Evolutionary conservation across 35 echinoderm and acorn worm species (phyloP), one percentile per base, ranked within the genome.

Genomic region (Apostichopus japonicus): DNA sequence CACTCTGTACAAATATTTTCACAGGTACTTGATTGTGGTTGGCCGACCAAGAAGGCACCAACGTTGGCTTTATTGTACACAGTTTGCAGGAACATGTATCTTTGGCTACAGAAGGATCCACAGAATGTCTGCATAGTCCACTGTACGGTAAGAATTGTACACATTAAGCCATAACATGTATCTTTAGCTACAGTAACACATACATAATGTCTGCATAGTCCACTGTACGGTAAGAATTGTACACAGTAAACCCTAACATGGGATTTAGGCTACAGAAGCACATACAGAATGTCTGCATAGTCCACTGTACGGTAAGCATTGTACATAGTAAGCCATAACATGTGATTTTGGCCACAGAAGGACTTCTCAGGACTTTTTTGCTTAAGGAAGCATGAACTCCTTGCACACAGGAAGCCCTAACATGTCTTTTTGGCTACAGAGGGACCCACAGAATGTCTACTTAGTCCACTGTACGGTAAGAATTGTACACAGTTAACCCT

Each of bases 71-170:
- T 96, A 6, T 82, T 99, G 8, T 99, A 96, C 92, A 91, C 92
- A 53, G 90, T 96, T 19, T 99, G 97, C 96, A 77, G 97, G 51
- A 99, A 99, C 81, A 95, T 99, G 95, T 99, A 99, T 80, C 93
- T 99, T 6, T 99, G 97, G 97, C 80, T 99, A 72, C 97, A 99
- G 93, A 96, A 94, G 70, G 97, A 99, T 22, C 97, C 97, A 5
- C 96, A 96, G 88, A 99, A 99, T 77, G 93, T 99, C 8, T 96
- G 95, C 87, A 92, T 94, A 5, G 55, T 99, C 17, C 97, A 99
- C 72, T 99, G 97, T 72, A 88, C 88, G 88, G 97, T 99, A 95
- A 88, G 97, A 8, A 61, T 82, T 99, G 8, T 99, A 96, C 92
- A 91, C 88, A 53, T 84, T 96, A 21, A 96, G 97, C 96, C 84